A percentile compares a stretch with the other conserved stretches of the same genome.
phyloP scores from a whole-genome alignment of 2,888 invertebrate species.

The Brachynemurus nebulosus region DNA sequence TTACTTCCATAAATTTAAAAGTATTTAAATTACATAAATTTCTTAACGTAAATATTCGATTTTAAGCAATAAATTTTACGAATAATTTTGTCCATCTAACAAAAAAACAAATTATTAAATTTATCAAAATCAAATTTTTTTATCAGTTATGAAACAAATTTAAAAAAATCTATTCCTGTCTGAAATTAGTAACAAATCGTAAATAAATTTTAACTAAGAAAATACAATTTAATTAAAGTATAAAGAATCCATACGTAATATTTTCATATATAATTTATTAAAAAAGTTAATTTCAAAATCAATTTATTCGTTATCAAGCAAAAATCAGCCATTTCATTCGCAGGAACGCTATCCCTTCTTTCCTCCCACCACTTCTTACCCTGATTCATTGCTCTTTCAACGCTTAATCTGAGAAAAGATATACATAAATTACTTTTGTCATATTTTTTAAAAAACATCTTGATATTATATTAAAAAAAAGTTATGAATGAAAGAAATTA shows the following conservation, averaged over 20 bases:
- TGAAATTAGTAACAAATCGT: neutral
- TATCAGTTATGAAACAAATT: too few species aligned
- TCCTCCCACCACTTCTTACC: neutral
- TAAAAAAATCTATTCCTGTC: neutral
- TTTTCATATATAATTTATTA: too few species aligned
- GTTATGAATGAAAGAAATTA: neutral
- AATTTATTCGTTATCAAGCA: neutral
- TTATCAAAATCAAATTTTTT: too few species aligned
- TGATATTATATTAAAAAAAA: neutral
- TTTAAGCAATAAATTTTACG: too few species aligned
- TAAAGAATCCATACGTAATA: too few species aligned
- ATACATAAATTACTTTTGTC: neutral
- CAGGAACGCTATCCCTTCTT: neutral
- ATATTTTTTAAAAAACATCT: conserved; percentile 1
- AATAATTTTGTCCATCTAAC: too few species aligned
- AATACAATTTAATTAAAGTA: too few species aligned
- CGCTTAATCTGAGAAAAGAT: conserved; percentile 1
- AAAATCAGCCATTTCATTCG: neutral
- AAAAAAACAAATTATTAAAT: too few species aligned
- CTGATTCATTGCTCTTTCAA: neutral
- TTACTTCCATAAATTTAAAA: too few species aligned
- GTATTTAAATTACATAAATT: too few species aligned
- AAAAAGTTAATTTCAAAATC: neutral
- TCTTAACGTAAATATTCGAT: too few species aligned
- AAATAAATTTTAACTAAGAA: too few species aligned